Evolutionary conservation across 2,797 vertebrate species (phyloP).

Genomic region (Natrix natrix): DNA sequence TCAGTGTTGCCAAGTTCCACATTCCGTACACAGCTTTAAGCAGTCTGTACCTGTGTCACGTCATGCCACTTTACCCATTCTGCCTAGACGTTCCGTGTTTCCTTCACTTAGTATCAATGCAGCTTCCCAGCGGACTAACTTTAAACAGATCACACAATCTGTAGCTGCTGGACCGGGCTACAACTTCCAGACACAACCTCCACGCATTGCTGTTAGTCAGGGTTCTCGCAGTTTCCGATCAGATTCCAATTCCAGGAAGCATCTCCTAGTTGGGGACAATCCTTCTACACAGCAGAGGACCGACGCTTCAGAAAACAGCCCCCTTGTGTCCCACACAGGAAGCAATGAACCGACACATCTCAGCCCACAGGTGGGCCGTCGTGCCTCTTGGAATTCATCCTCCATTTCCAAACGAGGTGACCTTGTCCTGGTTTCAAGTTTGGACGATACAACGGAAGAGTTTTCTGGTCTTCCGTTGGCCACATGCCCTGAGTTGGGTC

Average conservation of each 20-base stretch:
- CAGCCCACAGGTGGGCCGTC: not conserved
- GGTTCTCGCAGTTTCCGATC: not conserved
- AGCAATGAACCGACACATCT: not conserved
- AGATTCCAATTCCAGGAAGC: not conserved
- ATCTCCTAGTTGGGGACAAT: not conserved
- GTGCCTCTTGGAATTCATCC: not conserved
- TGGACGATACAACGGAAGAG: conserved; percentile 35
- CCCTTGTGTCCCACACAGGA: not conserved
- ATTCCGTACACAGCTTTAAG: not conserved
- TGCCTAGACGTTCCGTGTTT: not conserved
- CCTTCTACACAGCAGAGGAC: not conserved
- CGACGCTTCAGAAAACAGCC: not conserved
- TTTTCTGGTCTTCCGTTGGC: conserved; percentile 4
- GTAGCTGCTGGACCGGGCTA: conserved; percentile 26
- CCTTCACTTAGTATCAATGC: not conserved
- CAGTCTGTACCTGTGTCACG: too few species aligned
- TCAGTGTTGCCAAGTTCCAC: not conserved
- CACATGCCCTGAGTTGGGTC: conserved; percentile 42
- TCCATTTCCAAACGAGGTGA: conserved; percentile 16
- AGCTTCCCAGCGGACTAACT: conserved; percentile 13
- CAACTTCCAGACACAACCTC: conserved; percentile 15
- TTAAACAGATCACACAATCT: conserved; percentile 25
- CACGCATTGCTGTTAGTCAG: not conserved
- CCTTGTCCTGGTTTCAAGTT: not conserved
- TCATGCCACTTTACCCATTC: conserved; percentile 8